phyloP scores from a whole-genome alignment of 2,797 vertebrate genomes.

The Varecia variegata region DNA sequence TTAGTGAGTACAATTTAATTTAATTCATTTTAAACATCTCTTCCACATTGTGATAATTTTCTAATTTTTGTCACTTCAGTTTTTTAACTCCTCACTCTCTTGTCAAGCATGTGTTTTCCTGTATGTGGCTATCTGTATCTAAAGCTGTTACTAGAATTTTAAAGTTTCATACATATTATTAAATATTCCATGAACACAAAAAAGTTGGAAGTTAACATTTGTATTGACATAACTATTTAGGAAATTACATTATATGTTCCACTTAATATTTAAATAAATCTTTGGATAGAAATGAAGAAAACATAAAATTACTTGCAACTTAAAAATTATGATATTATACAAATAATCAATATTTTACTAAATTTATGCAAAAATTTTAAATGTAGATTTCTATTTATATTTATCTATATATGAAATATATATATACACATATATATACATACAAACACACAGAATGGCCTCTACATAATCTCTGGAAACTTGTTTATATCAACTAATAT shows the following conservation, averaged over 20 bases:
- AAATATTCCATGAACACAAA: neutral
- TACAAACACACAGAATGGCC: neutral
- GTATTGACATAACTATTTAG: neutral
- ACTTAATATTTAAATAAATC: neutral
- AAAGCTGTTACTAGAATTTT: neutral
- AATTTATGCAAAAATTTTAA: neutral
- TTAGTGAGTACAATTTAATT: neutral
- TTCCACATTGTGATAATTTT: neutral
- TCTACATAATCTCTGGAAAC: neutral
- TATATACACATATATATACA: fast-evolving
- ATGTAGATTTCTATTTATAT: neutral
- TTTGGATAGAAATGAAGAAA: neutral
- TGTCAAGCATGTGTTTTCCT: neutral
- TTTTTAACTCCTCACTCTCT: neutral
- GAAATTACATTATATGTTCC: neutral
- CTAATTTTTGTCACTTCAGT: neutral
- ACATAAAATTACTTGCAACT: neutral
- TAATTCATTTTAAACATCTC: neutral
- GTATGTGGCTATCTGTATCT: neutral
- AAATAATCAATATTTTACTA: neutral
- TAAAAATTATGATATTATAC: neutral
- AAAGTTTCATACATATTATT: neutral
- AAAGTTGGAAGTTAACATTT: neutral
- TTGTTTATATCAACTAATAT: neutral
- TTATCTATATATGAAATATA: neutral